Evolutionary conservation across 1,140 invertebrate genomes (phyloP).

Genomic region (Pseudomyrmex cubaensis): DNA sequence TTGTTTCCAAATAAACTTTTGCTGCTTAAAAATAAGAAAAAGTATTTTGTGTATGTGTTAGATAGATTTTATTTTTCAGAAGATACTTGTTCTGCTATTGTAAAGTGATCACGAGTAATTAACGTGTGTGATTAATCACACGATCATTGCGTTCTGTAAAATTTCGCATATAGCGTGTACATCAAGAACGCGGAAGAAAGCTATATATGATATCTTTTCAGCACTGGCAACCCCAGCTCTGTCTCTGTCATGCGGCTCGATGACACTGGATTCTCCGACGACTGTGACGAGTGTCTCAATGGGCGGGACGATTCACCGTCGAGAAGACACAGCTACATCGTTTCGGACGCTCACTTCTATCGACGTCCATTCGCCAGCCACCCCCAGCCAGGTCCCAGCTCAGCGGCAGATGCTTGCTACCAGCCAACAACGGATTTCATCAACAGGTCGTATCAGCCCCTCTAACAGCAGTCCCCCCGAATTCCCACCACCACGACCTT

Average conservation of each 20-base stretch:
- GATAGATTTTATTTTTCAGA: neutral
- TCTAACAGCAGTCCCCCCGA: slow-evolving; percentile 85
- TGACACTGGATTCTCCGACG: slow-evolving; percentile 87
- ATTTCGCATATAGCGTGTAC: neutral
- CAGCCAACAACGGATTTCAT: slow-evolving; percentile 84
- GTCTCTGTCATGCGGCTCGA: slow-evolving; percentile 88
- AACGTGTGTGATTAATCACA: neutral
- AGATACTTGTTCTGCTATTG: neutral
- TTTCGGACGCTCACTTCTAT: slow-evolving; percentile 86
- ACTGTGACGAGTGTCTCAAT: slow-evolving; percentile 85
- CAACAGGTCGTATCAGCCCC: slow-evolving; percentile 86
- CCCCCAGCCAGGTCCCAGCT: slow-evolving; percentile 82
- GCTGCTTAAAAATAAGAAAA: slow-evolving; percentile 17
- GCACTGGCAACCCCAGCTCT: slow-evolving; percentile 84
- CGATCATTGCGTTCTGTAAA: neutral
- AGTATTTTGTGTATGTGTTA: neutral
- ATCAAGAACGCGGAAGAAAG: slow-evolving; percentile 1
- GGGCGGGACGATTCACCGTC: slow-evolving; percentile 84
- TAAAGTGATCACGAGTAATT: slow-evolving; percentile 30
- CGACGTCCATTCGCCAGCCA: slow-evolving; percentile 85
- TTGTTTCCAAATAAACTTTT: slow-evolving; percentile 70
- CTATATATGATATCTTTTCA: slow-evolving; percentile 64
- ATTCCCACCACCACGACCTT: slow-evolving; percentile 82
- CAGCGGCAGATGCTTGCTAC: slow-evolving; percentile 79
- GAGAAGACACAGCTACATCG: slow-evolving; percentile 85